These are phyloP conservation scores for Phallusia fumigata DNA, from an alignment of 23 tunicate genomes.

Conservation along the genomic window DNA sequence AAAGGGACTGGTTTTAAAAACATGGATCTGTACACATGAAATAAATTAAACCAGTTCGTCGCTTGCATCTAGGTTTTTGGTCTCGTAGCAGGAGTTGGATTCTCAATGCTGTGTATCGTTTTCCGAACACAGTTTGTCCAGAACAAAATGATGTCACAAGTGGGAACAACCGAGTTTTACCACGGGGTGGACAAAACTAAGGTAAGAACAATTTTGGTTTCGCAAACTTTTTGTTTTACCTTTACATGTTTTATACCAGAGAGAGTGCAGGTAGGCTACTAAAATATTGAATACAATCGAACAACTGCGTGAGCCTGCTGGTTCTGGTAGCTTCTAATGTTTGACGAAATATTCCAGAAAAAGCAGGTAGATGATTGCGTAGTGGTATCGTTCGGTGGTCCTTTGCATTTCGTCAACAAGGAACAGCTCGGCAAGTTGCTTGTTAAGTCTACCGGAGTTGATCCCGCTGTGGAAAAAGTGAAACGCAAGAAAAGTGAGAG, in stretches of 20 bases:
- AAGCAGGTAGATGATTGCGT: neutral
- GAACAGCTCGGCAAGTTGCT: conserved; percentile 28
- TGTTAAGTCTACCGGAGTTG: conserved; percentile 22
- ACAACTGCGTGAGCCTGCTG: neutral
- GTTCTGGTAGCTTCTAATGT: neutral
- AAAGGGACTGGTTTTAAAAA: too few relatives aligned
- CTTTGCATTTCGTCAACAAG: conserved; percentile 65
- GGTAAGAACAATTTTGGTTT: neutral
- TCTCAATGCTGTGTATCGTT: conserved; percentile 53
- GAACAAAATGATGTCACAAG: conserved; percentile 28
- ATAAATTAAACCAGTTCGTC: too few relatives aligned
- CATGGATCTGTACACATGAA: too few relatives aligned
- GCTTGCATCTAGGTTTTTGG: conserved; percentile 43
- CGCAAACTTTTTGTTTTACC: too few relatives aligned
- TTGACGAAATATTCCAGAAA: neutral
- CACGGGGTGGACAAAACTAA: neutral
- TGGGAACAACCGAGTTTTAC: conserved; percentile 51
- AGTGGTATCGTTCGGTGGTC: conserved; percentile 50
- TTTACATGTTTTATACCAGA: neutral
- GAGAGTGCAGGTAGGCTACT: neutral
- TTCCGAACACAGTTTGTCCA: conserved; percentile 55
- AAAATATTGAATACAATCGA: neutral
- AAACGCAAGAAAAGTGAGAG: neutral
- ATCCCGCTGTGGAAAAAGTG: conserved; percentile 26
- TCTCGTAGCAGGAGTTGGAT: conserved; percentile 48